Evolutionary conservation across 2,113 vertebrate genomes (phyloP), one percentile per base, ranked within the genome.

Genomic region (Ageneiosus marmoratus): DNA sequence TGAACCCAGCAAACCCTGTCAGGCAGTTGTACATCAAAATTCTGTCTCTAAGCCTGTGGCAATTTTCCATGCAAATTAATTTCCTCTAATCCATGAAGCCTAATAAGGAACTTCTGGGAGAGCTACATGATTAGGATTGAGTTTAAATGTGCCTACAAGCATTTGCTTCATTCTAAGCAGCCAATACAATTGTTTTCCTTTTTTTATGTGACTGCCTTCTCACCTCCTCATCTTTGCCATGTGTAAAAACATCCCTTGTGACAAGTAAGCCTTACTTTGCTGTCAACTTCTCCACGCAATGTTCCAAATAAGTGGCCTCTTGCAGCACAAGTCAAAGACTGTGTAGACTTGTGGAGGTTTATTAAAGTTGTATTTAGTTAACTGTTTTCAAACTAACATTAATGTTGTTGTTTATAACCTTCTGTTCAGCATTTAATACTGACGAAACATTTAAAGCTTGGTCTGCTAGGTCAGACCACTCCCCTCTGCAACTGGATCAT

Each of bases 1-100:
- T 73, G 65, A 87, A 88, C 81, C 77, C 67, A 69, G 76, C 32
- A 29, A 60, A 82, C 83, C 77, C 85, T 58, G 83, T 78, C 55
- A 60, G 63, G 77, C 69, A 56, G 85, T 81, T 84, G 56, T 80
- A 77, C 82, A 83, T 79, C 83, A 84, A 79, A 78, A 87, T 86
- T 73, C 44, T 51, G 76, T 60, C 60, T 53, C 73, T 16, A 51
- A 80, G 70, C 76, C 82, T 70, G 75, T 79, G 74, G 78, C 81
- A 70, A 58, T 87, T 83, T 83, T 78, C 79, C 53, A 81, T 58
- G 81, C 86, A 86, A 83, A 88, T 88, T 86, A 87, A 84, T 85
- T 87, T 83, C 24, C 55, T 80, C 60, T 27, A 84, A 86, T 86
- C 81, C 82, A 32, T 69, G 56, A 70, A 60, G 67, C 80, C 77